Conservation (phyloP, 2,888 invertebrate species). For the Tromatobia lineatoria region DNA sequence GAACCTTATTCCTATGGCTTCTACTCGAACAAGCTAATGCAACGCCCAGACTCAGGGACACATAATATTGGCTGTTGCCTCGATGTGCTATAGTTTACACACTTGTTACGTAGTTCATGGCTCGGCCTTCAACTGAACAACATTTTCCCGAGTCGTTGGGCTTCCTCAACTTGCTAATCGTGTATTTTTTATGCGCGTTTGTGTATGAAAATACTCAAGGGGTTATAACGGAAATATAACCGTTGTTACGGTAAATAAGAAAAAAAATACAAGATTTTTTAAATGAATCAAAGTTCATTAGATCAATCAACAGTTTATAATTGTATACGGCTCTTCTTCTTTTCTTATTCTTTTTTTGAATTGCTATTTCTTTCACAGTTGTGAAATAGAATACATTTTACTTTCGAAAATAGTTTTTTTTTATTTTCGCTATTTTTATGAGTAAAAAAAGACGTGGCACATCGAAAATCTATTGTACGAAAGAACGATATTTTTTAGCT, state of each 20-base stretch:
- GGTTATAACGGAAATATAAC: neutral
- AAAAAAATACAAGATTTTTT: neutral
- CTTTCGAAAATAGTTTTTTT: too few species aligned
- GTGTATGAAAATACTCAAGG: neutral
- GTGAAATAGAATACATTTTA: too few species aligned
- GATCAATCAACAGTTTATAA: too few species aligned
- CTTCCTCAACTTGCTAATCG: constrained; percentile 39
- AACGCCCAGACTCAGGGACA: constrained; percentile 50
- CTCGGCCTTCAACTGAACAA: constrained; percentile 58
- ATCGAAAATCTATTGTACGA: too few species aligned
- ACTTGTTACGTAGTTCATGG: constrained; percentile 52
- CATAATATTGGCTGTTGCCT: constrained; percentile 36
- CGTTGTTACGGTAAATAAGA: too few species aligned
- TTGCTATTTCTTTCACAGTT: too few species aligned
- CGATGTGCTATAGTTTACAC: constrained; percentile 8
- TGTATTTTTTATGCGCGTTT: neutral
- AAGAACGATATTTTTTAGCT: too few species aligned
- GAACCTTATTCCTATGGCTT: constrained; percentile 52
- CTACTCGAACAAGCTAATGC: constrained; percentile 43
- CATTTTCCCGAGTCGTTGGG: constrained; percentile 48
- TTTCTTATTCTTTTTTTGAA: too few species aligned
- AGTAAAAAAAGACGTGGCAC: too few species aligned
- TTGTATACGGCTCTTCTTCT: too few species aligned
- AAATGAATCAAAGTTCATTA: neutral
- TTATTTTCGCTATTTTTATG: too few species aligned